phyloP scores from a whole-genome alignment of 2,113 vertebrate genomes.

The Sceloporus tristichus region DNA sequence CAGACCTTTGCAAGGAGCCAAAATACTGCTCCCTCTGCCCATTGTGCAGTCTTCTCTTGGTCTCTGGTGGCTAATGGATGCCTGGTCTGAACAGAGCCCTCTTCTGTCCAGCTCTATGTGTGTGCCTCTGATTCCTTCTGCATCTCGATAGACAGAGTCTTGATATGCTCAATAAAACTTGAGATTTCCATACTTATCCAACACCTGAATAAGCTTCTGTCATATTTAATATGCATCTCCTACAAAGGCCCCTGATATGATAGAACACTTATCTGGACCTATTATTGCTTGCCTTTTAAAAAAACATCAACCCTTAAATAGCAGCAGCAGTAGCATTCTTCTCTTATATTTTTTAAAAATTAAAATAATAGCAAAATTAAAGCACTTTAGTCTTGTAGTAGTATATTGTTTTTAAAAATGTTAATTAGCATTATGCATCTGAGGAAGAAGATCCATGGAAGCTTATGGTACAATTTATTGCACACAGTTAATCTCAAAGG shows the following conservation, averaged over 20 bases:
- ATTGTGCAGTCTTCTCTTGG: background rate
- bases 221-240: background rate
- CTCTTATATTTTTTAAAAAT: background rate
- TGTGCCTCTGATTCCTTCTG: background rate
- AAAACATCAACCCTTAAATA: background rate
- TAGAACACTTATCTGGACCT: background rate
- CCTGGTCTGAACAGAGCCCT: background rate
- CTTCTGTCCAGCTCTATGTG: background rate
- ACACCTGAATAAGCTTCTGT: constrained; percentile 2
- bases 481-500: no score
- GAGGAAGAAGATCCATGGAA: no score
- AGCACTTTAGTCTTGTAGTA: no score
- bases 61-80: background rate
- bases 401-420: no score
- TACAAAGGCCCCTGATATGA: no score
- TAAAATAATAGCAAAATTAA: no score
- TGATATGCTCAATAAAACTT: constrained; percentile 75
- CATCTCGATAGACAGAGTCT: constrained; percentile 72
- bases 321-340: background rate
- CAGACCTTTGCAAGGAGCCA: background rate
- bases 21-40: background rate
- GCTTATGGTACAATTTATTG: no score
- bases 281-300: background rate
- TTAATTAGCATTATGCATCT: no score
- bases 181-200: constrained; percentile 72